Base-by-base conservation (phyloP, 2,113 vertebrate genomes). In the Ammodytes marinus region DNA sequence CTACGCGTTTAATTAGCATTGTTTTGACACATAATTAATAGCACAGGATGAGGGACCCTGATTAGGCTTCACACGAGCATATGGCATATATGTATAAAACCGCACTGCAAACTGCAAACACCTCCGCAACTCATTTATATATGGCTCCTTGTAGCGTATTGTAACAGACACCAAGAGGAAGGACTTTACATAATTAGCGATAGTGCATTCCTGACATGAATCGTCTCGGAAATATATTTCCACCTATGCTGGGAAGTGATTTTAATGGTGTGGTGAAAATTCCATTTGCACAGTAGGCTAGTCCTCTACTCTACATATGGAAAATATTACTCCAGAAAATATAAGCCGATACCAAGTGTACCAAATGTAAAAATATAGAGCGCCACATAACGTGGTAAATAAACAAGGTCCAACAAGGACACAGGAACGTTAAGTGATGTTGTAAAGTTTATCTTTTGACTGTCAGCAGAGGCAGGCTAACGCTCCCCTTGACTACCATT, bases 21-120 rank as follows among this genome's bases (percentile, higher is more conserved):
- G 65, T 80, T 88, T 84, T 84, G 86, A 86, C 92, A 87, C 82
- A 55, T 70, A 88, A 88, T 92, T 91, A 90, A 90, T 79, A 79
- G 74, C 77, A 73, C 69, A 85, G 78, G 75, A 86, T 80, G 74
- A 82, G 70, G 69, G 75, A 78, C 84, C 82, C 55, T 77, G 80
- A 88, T 80, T 61, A 35, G 69, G 73, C 74, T 53, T 74, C 77
- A 77, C 63, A 87, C 9, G 58, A 79, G 49, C 87, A 88, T 80
- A 86, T 81, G 89, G 87, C 77, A 17, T 12, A 53, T 8, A 35
- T 19, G 69, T 35, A 50, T 59, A 13, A 52, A 69, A n/a, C n/a
- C 27, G 4, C 40, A n/a, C 55, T 53, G 39, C n/a, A 49, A 27
- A 10, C 63, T 60, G 8, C 59, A 42, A 37, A 58, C 4, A 43